Evolutionary conservation across 2,888 invertebrate genomes (phyloP), one percentile per base, ranked within the genome.

Genomic region (Papilio gigon): DNA sequence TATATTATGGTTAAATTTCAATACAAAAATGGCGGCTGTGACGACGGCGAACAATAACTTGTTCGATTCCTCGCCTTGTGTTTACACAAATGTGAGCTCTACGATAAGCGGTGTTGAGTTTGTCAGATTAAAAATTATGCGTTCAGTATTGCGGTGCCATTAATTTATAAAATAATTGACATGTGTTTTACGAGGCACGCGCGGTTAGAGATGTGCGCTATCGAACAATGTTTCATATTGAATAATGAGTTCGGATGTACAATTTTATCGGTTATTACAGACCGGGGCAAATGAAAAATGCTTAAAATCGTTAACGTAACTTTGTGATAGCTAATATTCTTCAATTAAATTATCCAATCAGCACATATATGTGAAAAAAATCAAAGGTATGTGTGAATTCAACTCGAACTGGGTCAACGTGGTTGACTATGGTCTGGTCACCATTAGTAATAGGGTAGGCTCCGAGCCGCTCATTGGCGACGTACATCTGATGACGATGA

Each of bases 1-100:
- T 92, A 90, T 90, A 92, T 91, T 89, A 87, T 89, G 83, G 84
- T 86, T 90, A 88, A 89, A 88, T 87, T 90, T 90, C 88, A 89
- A 90, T 90, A 89, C 86, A 73, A 86, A 85, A 84, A 87, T 87
- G 85, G 86, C 86, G 83, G 80, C 80, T 74, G 75, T 73, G 74
- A 68, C 70, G 80, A 83, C 79, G 80, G 76, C 76, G 71, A 76
- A 76, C 83, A 76, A 85, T 85, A 85, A 84, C 78, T 87, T 83
- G 84, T 76, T 74, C 74, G 73, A 75, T 76, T 42, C 76, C 78
- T 74, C 74, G 79, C 77, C 76, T 78, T 77, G 72, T 78, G 78
- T 80, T 79, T 78, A 75, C 72, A 75, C 72, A 71, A 70, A 76
- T 72, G 50, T 63, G 70, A 60, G 63, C 20, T 58, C 33, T 60